Evolutionary conservation across 2,113 vertebrate species (phyloP).

Genomic region (Thalassoma bifasciatum): DNA sequence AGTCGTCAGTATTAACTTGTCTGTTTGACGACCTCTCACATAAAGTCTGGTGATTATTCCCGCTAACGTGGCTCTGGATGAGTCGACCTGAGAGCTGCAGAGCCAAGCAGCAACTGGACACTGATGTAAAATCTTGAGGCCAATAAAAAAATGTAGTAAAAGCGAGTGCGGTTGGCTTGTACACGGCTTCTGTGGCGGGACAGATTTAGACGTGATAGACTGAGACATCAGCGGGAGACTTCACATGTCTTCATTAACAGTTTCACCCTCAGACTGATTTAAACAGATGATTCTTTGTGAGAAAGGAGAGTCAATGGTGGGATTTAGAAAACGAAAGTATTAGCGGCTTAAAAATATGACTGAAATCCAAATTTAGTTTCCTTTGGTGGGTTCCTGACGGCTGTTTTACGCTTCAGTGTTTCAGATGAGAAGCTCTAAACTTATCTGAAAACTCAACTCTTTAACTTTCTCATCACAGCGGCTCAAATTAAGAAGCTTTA

Average conservation of each 20-base stretch:
- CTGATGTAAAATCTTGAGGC: conserved; percentile 50
- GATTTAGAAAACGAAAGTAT: conserved; percentile 10
- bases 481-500: too few relatives aligned
- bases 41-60: not conserved
- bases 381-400: not conserved
- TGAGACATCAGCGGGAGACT: conserved; percentile 28
- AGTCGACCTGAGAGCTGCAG: conserved; percentile 7
- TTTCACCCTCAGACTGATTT: conserved; percentile 27
- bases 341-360: not conserved
- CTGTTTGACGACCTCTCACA: not conserved
- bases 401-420: not conserved
- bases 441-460: too few relatives aligned
- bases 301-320: conserved; percentile 1
- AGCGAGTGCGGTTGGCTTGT: conserved; percentile 20
- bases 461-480: too few relatives aligned
- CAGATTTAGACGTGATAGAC: conserved; percentile 61
- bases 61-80: conserved; percentile 8
- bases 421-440: too few relatives aligned
- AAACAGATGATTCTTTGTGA: conserved; percentile 33
- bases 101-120: conserved; percentile 52
- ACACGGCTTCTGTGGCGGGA: conserved; percentile 25
- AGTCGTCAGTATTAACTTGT: not conserved
- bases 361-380: not conserved
- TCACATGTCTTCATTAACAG: conserved; percentile 60
- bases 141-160: conserved; percentile 49